A percentile compares a stretch with the other conserved stretches of the same genome.
phyloP scores from a whole-genome alignment of 2,888 invertebrate species.

The Hylaea fasciaria region DNA sequence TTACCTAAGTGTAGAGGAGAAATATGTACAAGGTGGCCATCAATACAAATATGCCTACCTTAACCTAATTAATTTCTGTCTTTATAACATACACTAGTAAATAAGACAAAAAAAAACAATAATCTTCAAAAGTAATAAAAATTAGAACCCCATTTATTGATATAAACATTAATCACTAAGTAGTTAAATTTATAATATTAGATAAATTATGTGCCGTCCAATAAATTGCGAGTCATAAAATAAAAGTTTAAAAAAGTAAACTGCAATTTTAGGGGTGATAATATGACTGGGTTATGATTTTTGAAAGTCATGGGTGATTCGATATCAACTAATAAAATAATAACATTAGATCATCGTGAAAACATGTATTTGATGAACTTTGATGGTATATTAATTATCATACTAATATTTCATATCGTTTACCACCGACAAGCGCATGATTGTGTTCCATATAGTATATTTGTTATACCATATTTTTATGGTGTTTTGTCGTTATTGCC shows the following conservation, averaged over 20 bases:
- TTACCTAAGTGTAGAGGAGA: conserved; percentile 84
- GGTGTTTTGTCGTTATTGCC: too few relatives aligned
- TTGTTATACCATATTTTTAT: too few relatives aligned
- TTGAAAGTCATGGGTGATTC: too few relatives aligned
- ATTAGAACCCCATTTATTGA: conserved; percentile 26
- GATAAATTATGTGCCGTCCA: background rate
- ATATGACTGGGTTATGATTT: too few relatives aligned
- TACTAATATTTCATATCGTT: too few relatives aligned
- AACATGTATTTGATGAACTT: too few relatives aligned
- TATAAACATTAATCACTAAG: conserved; percentile 7
- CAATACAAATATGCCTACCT: conserved; percentile 68
- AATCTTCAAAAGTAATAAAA: background rate
- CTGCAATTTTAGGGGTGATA: background rate
- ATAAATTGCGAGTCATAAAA: conserved; percentile 1
- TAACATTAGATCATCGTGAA: too few relatives aligned
- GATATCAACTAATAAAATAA: too few relatives aligned
- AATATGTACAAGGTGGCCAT: conserved; percentile 84
- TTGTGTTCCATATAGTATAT: too few relatives aligned
- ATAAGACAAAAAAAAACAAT: conserved; percentile 24
- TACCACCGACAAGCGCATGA: too few relatives aligned
- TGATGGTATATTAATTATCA: too few relatives aligned
- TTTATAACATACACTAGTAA: conserved; percentile 26
- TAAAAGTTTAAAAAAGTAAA: background rate
- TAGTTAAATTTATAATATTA: conserved; percentile 9
- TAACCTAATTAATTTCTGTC: conserved; percentile 53